phyloP scores from a whole-genome alignment of 2,888 invertebrate species.

The Brachyopa scutellaris region DNA sequence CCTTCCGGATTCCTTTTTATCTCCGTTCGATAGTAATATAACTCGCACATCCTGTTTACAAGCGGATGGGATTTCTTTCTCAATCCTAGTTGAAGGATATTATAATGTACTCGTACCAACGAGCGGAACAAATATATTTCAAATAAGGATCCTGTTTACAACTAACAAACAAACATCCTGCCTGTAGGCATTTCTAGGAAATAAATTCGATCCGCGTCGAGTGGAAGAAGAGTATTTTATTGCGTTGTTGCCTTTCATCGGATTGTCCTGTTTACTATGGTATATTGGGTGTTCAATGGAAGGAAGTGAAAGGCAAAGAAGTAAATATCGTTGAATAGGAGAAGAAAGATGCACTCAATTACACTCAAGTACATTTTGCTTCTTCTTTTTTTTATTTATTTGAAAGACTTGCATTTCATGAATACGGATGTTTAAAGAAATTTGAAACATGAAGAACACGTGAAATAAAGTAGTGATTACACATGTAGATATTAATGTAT shows the following conservation, averaged over 20 bases:
- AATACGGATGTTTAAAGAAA: too few species aligned
- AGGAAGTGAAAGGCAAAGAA: not conserved
- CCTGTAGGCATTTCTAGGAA: conserved; percentile 62
- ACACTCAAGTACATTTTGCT: not conserved
- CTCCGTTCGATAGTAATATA: conserved; percentile 37
- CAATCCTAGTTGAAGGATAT: conserved; percentile 51
- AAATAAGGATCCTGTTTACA: conserved; percentile 72
- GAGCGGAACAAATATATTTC: conserved; percentile 66
- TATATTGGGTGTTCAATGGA: not conserved
- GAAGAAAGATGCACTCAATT: not conserved
- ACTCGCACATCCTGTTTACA: conserved; percentile 64
- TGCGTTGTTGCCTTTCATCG: conserved; percentile 42
- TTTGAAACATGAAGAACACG: too few species aligned
- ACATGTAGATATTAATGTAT: too few species aligned
- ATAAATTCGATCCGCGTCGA: conserved; percentile 70
- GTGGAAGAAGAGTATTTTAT: conserved; percentile 63
- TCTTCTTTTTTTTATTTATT: not conserved
- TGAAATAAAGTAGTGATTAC: too few species aligned
- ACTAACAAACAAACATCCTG: conserved; percentile 60
- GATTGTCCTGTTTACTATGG: conserved; percentile 22
- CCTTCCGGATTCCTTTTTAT: conserved; percentile 16
- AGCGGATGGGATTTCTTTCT: conserved; percentile 61
- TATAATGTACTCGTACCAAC: conserved; percentile 38
- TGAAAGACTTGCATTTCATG: not conserved
- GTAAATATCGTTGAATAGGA: not conserved